Percentiles rank a stretch among this genome's conserved stretches.
These are phyloP conservation scores for Hirudo medicinalis DNA, from an alignment of 1,140 invertebrate genomes.

Conservation along the genomic window DNA sequence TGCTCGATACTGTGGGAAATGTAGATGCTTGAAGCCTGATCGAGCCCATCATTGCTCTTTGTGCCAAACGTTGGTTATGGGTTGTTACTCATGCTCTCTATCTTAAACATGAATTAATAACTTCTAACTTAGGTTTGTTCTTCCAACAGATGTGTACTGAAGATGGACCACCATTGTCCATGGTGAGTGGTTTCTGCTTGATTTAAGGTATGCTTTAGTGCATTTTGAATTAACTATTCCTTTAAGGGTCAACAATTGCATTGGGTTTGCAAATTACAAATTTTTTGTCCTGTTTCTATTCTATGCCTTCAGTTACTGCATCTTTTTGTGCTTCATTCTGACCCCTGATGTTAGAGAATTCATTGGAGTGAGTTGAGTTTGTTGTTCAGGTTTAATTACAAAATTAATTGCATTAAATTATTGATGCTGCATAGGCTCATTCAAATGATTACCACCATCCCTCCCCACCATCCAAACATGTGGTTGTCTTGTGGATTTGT, in stretches of 20 bases:
- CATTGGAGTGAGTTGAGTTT: no score
- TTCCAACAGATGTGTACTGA: slow-evolving; percentile 58
- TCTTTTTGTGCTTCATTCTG: background rate
- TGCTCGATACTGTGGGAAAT: slow-evolving; percentile 74
- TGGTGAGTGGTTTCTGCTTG: slow-evolving; percentile 7
- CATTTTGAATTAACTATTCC: no score
- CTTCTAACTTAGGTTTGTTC: background rate
- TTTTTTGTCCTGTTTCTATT: background rate
- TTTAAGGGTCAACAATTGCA: slow-evolving; percentile 12
- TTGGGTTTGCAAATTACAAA: slow-evolving; percentile 13
- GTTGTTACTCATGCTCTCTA: background rate
- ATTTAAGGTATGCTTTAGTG: no score
- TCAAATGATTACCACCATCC: no score
- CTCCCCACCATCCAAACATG: no score
- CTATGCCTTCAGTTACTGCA: background rate
- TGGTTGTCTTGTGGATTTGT: no score
- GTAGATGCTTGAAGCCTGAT: slow-evolving; percentile 75
- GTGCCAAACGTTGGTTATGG: slow-evolving; percentile 53
- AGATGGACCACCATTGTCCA: slow-evolving; percentile 53
- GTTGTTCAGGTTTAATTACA: no score
- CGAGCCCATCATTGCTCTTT: slow-evolving; percentile 83
- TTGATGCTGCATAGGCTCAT: no score
- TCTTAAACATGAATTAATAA: background rate
- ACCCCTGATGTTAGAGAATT: no score
- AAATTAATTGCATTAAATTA: no score